phyloP scores from a whole-genome alignment of 1,140 invertebrate species.

The Orius insidiosus region DNA sequence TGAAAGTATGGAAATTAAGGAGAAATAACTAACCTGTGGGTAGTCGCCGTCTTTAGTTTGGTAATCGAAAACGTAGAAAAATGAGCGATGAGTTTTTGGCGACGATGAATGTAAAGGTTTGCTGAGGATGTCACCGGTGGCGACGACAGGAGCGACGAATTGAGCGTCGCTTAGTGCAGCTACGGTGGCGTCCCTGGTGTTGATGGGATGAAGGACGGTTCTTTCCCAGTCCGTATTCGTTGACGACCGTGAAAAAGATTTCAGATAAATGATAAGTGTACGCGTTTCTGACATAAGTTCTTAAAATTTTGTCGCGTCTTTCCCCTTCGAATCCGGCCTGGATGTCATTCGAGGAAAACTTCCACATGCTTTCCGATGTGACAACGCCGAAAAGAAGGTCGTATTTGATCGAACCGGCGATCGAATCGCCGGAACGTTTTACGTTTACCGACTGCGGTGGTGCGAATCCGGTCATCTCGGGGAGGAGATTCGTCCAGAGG shows the following conservation, averaged over 20 bases:
- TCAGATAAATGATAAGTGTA: conserved; percentile 90
- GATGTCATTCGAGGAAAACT: conserved; percentile 56
- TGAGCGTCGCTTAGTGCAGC: conserved; percentile 84
- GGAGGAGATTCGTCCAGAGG: conserved; percentile 29
- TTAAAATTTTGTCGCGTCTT: conserved; percentile 72
- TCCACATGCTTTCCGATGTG: conserved; percentile 65
- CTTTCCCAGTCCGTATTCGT: conserved; percentile 96
- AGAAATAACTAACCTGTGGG: conserved; percentile 56
- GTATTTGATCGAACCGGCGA: conserved; percentile 40
- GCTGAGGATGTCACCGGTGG: conserved; percentile 60
- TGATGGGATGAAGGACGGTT: conserved; percentile 77
- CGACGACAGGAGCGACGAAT: conserved; percentile 68
- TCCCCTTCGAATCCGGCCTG: conserved; percentile 76
- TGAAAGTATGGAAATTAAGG: too few relatives aligned
- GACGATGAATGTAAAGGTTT: conserved; percentile 19
- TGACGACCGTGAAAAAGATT: conserved; percentile 89
- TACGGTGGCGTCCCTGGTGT: conserved; percentile 80
- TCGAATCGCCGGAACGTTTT: conserved; percentile 28
- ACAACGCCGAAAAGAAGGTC: conserved; percentile 70
- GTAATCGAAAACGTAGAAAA: conserved; percentile 87
- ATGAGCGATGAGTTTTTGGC: conserved; percentile 35
- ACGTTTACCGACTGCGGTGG: conserved; percentile 21
- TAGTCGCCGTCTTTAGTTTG: conserved; percentile 83
- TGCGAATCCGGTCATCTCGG: conserved; percentile 21
- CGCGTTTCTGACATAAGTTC: conserved; percentile 84